phyloP scores from a whole-genome alignment of 2,888 invertebrate species.

The Calephelis perditalis region DNA sequence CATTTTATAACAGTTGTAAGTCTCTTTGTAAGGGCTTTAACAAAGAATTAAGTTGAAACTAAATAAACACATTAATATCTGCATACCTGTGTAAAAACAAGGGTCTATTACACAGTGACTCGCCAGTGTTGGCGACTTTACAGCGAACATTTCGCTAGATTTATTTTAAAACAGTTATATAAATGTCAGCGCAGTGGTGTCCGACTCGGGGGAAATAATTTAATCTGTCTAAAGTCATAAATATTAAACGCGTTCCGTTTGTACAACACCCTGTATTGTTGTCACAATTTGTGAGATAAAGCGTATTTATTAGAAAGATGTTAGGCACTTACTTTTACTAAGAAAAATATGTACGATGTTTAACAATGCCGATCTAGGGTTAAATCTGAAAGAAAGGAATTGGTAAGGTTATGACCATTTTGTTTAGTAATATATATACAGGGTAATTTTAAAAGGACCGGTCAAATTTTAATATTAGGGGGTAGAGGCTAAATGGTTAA shows the following conservation, averaged over 20 bases:
- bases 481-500: too few species aligned
- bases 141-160: conserved; percentile 33
- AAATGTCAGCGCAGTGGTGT: conserved; percentile 41
- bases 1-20: too few species aligned
- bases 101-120: conserved; percentile 25
- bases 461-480: too few species aligned
- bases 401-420: too few species aligned
- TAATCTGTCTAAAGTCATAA: conserved; percentile 48
- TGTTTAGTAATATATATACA: too few species aligned
- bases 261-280: conserved; percentile 38
- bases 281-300: conserved; percentile 26
- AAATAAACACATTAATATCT: conserved; percentile 17
- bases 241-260: conserved; percentile 49
- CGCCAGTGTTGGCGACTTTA: conserved; percentile 19
- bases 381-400: too few species aligned
- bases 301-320: conserved; percentile 8
- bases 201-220: conserved; percentile 46
- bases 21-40: too few species aligned
- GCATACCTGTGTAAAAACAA: conserved; percentile 23
- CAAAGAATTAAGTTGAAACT: conserved; percentile 3
- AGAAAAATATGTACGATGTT: too few species aligned
- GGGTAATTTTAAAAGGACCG: too few species aligned
- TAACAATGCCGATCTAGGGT: too few species aligned
- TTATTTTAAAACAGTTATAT: conserved; percentile 49
- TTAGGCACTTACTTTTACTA: too few species aligned